A percentile compares a stretch with the other conserved stretches of the same genome.
Conservation (phyloP, 2,797 vertebrate species). For the Tragopan temminckii region DNA sequence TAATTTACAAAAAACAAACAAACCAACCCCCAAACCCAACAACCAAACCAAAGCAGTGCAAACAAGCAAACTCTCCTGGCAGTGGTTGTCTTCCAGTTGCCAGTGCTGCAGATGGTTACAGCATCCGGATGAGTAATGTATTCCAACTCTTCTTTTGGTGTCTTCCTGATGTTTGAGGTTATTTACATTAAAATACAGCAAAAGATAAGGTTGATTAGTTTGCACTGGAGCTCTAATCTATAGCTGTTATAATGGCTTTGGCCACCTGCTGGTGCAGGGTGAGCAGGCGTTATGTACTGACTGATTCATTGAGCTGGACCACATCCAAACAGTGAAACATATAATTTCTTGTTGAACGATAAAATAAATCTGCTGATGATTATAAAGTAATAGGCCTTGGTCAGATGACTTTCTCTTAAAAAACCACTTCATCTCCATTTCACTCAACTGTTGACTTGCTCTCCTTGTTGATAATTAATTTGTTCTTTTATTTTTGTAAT, state of each 20-base stretch:
- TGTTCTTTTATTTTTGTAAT: constrained; percentile 5
- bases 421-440: neutral
- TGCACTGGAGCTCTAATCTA: neutral
- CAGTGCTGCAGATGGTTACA: neutral
- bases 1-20: neutral
- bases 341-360: neutral
- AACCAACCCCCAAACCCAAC: neutral
- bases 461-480: neutral
- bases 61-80: neutral
- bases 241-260: neutral
- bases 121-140: neutral
- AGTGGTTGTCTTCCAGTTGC: neutral
- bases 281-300: neutral
- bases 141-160: neutral
- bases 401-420: constrained; percentile 4
- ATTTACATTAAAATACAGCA: neutral
- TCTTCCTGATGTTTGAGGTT: neutral
- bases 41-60: neutral
- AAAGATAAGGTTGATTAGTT: constrained; percentile 13
- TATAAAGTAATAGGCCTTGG: neutral
- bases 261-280: neutral
- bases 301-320: constrained; percentile 19
- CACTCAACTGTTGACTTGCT: neutral
- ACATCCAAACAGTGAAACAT: neutral
- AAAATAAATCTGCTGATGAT: neutral